Conservation (phyloP, 53 echinoderm and acorn worm species). For the Luidia sarsii region DNA sequence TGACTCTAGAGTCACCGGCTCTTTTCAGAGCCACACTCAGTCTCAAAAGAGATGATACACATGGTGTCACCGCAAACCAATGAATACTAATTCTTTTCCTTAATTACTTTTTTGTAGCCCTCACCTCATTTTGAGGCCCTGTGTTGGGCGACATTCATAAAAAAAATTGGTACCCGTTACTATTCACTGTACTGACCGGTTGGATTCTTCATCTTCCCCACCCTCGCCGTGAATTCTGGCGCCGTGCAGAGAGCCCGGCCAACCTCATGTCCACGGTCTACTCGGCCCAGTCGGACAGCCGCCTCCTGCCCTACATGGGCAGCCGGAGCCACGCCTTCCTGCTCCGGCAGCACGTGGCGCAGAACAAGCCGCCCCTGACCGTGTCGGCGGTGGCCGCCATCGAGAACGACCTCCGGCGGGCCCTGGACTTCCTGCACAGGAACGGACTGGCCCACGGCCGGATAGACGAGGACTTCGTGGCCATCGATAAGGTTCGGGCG, state of each 20-base stretch:
- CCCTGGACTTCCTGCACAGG: constrained; percentile 87
- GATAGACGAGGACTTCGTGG: constrained; percentile 79
- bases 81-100: too few relatives aligned
- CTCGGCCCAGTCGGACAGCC: constrained; percentile 65
- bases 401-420: constrained; percentile 77
- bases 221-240: neutral
- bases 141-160: too few relatives aligned
- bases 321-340: constrained; percentile 73
- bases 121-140: too few relatives aligned
- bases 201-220: neutral
- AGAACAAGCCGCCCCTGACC: constrained; percentile 61
- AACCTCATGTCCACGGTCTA: constrained; percentile 71
- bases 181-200: too few relatives aligned
- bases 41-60: too few relatives aligned
- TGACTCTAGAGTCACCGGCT: too few relatives aligned
- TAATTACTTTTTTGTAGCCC: too few relatives aligned
- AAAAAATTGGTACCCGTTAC: too few relatives aligned
- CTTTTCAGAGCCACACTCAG: too few relatives aligned
- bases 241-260: constrained; percentile 22
- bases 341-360: constrained; percentile 65
- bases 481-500: constrained; percentile 86
- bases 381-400: constrained; percentile 74
- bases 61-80: too few relatives aligned
- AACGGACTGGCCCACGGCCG: constrained; percentile 81
- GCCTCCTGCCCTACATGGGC: constrained; percentile 73